Base-by-base conservation (phyloP, 2,113 vertebrate genomes). In the Phaetusa simplex region DNA sequence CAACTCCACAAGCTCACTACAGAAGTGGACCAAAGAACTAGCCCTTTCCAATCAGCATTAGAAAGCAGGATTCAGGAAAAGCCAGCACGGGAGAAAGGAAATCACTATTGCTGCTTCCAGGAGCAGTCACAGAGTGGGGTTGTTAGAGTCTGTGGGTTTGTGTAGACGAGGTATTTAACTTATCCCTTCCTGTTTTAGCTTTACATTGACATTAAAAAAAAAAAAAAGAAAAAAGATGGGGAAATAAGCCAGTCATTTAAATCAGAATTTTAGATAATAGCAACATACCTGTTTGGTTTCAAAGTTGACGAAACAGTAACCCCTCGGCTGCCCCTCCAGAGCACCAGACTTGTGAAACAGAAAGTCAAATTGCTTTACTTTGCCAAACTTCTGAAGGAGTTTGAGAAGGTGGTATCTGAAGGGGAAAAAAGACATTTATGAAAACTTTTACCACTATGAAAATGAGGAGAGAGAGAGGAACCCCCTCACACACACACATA, bases 241-340 rank as follows among this genome's bases (percentile, higher is more conserved):
- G 52, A 65, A 62, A 59, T 2, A 34, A 87, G 19, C 8, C 16
- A 67, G 24, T 14, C 2, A 64, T 27, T 78, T 38, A 27, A 27
- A 81, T 7, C 24, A 86, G 47, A 82, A 21, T 12, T 74, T 70
- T 9, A 67, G 26, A 61, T 9, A 78, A 66, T 74, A 79, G 26
- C 71, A 62, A 71, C 81, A 55, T 97, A 99, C 99, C 98, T 99
- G 99, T 96, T 99, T 99, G 90, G 99, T 99, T 97, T 99, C 99
- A 95, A 99, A 99, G 98, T 99, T 99, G 93, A 99, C 99, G 42
- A 99, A 99, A 94, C 99, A 99, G 98, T 99, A 99, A 65, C 99
- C 99, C 74, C 99, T 98, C 1, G 99, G 99, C 88, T 99, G 99
- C 34, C 99, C 99, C 94, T 99, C 99, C 97, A 99, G 95, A 90